Base-by-base conservation (phyloP, 2,113 vertebrate species). In the Tapirus terrestris region DNA sequence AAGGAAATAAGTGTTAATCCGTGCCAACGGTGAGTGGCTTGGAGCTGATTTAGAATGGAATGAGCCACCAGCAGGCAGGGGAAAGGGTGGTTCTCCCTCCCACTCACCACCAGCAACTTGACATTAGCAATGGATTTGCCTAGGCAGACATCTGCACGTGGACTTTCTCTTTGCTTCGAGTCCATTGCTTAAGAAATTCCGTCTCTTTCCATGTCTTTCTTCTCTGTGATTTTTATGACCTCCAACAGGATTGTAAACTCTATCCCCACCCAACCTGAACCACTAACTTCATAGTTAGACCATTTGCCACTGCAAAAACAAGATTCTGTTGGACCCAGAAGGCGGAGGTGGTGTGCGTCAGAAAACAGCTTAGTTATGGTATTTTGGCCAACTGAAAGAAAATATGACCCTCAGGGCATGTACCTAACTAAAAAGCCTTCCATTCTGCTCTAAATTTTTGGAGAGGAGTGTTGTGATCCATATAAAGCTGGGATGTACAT, bases 131-230 rank as follows among this genome's bases (percentile, higher is more conserved):
- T 27, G 58, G 58, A 76, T 14, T 45, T 76, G 56, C 5, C 11
- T 0, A 45, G 31, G 43, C 53, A n/a, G 45, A 21, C 21, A 1
- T 14, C n/a, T 33, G 14, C 31, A 8, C 3, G 0, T 29, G 68
- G 48, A 18, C 61, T 48, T 84, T 29, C 20, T 3, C 33, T 73
- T 25, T 21, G 27, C 68, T 39, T 58, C 27, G 23, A 68, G 25
- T 16, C 36, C 18, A 3, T 17, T 17, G n/a, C 48, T 33, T 45
- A 7, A 72, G 36, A 80, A 89, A n/a, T 31, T 13, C 31, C 36
- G 2, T 84, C 91, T 91, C 63, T 33, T 18, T 36, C 43, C 20
- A 17, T 43, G 29, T 17, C 70, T 70, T 80, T 20, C 70, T 91
- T 75, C 51, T 10, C 31, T 23, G 25, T 77, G 29, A 68, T 25